Evolutionary conservation across 1,140 invertebrate genomes (phyloP), one percentile per base, ranked within the genome.

Genomic region (Nasonia vitripennis): DNA sequence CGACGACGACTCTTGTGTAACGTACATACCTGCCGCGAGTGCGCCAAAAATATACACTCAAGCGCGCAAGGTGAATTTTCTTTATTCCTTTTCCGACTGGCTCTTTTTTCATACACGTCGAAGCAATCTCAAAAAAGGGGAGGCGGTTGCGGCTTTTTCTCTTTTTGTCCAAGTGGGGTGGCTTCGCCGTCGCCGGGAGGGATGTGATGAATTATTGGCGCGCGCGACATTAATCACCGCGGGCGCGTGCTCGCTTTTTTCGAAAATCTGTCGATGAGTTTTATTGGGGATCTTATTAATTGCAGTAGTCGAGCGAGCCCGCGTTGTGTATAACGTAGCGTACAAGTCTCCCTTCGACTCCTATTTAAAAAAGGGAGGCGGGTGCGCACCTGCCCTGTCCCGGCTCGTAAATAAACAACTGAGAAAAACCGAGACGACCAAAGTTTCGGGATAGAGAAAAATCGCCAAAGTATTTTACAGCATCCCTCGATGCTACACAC

Each of bases 211-310:
- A 78, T 78, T 67, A 67, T 62, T 67, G 55, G 12, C 27, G 77
- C 12, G 51, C 68, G 37, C 4, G 23, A 20, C 77, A 78, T 78
- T 78, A 78, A 78, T 78, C 77, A 62, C 17, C 14, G 27, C 34
- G 27, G 87, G 88, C 87, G 87, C 83, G 27, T 27, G 27, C 27
- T 27, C 87, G 87, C 4, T 62, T 62, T 62, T 62, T 62, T 62
- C 2, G 20, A 62, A 62, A 62, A 62, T 62, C 55, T 62, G 55
- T 88, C 89, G 89, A 89, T 90, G 88, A 88, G 88, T 89, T 88
- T 89, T 81, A 86, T 79, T 79, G 83, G 20, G 62, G 14, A 11
- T 27, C 7, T 31, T 71, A 71, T 71, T 71, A 71, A 68, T 68
- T 68, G 67, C 20, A 34, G 27, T 62, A 4, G 14, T 14, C 17